These are phyloP conservation scores for Hippocampus mohnikei DNA, from an alignment of 2,113 vertebrate genomes.

Conservation along the genomic window DNA sequence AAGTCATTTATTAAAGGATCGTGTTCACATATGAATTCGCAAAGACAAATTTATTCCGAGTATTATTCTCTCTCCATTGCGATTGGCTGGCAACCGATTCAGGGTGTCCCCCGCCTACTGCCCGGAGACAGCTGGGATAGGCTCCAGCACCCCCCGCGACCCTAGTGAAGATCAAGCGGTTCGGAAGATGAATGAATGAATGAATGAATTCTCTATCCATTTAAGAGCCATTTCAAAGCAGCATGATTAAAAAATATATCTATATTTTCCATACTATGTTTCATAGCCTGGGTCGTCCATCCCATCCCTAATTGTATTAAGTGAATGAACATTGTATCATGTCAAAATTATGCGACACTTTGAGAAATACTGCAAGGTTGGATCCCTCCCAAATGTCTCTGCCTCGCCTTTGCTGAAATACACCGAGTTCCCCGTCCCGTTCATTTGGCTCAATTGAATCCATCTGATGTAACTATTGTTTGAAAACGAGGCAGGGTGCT, in stretches of 20 bases:
- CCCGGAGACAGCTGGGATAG: no score
- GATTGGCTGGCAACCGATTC: no score
- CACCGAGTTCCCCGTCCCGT: conserved; percentile 10
- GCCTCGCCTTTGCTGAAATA: conserved; percentile 1
- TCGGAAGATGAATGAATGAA: no score
- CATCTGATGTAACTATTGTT: conserved; percentile 33
- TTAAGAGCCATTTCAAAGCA: not conserved
- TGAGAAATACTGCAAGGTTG: not conserved
- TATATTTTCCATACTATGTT: not conserved
- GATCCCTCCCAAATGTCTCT: not conserved
- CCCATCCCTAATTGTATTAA: not conserved
- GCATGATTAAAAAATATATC: not conserved
- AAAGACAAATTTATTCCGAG: not conserved
- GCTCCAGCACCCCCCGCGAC: no score
- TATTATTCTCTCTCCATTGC: not conserved
- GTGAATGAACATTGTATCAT: not conserved
- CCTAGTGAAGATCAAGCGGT: no score
- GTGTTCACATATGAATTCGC: not conserved
- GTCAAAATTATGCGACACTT: not conserved
- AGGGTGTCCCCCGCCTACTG: no score
- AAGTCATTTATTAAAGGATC: no score
- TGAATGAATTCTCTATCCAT: no score
- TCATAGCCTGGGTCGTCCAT: not conserved
- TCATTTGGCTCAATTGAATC: conserved; percentile 39
- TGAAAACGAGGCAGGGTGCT: conserved; percentile 43